A percentile compares a stretch with the other conserved stretches of the same genome.
Evolutionary conservation across 2,113 vertebrate genomes (phyloP).

Genomic region (Vicugna pacos): DNA sequence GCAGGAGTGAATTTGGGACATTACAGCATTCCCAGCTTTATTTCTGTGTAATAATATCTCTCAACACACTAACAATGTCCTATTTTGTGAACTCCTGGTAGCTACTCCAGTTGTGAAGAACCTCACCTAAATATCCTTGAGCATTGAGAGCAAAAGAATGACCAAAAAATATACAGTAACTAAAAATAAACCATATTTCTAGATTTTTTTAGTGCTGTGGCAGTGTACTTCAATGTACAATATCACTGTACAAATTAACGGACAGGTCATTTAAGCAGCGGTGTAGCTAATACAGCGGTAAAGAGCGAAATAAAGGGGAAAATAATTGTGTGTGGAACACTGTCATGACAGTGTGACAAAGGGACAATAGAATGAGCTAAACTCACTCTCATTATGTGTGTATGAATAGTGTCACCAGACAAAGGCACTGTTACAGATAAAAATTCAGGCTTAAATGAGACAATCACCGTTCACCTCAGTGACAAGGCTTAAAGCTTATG

Average conservation of each 20-base stretch:
- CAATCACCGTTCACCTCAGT: conserved; percentile 77
- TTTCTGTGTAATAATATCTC: not conserved
- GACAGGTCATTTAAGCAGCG: conserved; percentile 70
- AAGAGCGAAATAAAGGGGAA: conserved; percentile 57
- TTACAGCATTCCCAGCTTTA: not conserved
- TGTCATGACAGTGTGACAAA: conserved; percentile 57
- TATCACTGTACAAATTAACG: conserved; percentile 63
- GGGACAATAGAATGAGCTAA: not conserved
- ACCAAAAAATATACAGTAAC: conserved; percentile 55
- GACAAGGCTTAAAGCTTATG: conserved; percentile 79
- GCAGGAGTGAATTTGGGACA: not conserved
- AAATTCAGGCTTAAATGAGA: conserved; percentile 79
- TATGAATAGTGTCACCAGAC: conserved; percentile 60
- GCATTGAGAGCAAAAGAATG: conserved; percentile 72
- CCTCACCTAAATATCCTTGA: conserved; percentile 64
- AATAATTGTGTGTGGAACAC: not conserved
- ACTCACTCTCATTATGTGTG: conserved; percentile 33
- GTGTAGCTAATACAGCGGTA: conserved; percentile 16
- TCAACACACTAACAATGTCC: fast-evolving
- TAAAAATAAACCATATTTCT: conserved; percentile 65
- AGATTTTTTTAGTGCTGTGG: not conserved
- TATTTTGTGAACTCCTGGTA: conserved; percentile 32
- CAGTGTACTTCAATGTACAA: not conserved
- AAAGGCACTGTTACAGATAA: conserved; percentile 69
- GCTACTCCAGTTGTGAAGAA: conserved; percentile 68